Base-by-base conservation (phyloP, 1,140 invertebrate genomes). In the Cecropterus lyciades region DNA sequence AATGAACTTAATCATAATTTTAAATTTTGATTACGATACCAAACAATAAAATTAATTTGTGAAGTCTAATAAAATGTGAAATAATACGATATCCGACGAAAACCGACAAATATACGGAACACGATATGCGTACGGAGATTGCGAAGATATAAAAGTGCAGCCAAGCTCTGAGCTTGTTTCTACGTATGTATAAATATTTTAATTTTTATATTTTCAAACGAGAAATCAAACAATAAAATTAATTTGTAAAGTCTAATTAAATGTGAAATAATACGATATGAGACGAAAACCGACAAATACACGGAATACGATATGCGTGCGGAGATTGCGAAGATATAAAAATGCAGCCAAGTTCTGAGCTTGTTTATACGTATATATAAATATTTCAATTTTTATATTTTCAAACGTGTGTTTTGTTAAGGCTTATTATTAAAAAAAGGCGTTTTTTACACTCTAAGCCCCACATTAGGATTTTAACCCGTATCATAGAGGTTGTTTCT, bases 141-240 rank as follows among this genome's bases (percentile, higher is more conserved):
- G 65, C 11, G 76, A 78, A 78, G 73, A 75, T 68, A 48, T 78
- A 78, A 68, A 78, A 78, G 75, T 78, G 76, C 76, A 75, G 60
- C 14, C 42, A 48, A 69, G 30, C 62, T 55, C 11, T 16, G 33
- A 0, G 33, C 33, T 37, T 37, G 10, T 30, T 30, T 3, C 7
- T 30, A 7, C 7, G 7, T 30, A 8, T 7, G 27, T 30, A 30
- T 30, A n/a, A n/a, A n/a, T 20, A 5, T 20, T 20, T 20, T 20
- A 20, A 20, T 20, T n/a, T n/a, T n/a, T n/a, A n/a, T n/a, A n/a
- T n/a, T n/a, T n/a, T n/a, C n/a, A n/a, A n/a, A n/a, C n/a, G n/a
- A n/a, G n/a, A n/a, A n/a, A n/a, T n/a, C n/a, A n/a, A 57, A 45
- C 55, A 57, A 57, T 57, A 57, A 57, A 59, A 33, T 27, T 33